Base-by-base conservation (phyloP, 2,888 invertebrate genomes). In the Keiferia lycopersicella region DNA sequence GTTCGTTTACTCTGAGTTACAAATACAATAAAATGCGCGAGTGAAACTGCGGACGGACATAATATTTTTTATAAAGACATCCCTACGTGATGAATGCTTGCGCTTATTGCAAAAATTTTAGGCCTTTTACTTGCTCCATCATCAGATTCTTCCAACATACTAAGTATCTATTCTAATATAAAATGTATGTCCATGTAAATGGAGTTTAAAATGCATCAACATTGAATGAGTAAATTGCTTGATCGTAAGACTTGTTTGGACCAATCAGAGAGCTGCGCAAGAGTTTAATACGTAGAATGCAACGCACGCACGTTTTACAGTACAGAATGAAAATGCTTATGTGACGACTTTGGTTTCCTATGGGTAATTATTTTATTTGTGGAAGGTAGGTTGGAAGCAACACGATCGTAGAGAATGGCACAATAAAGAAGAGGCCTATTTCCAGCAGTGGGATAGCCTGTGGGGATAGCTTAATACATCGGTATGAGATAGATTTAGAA, bases 281-380 rank as follows among this genome's bases (percentile, higher is more conserved):
- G 51, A 53, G 51, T 53, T 26, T 50, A 50, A 18, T 53, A 53
- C 51, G 22, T 14, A 26, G 51, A 53, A 53, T 53, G 51, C 51
- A 53, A 26, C 51, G 51, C 51, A 53, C 12, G 22, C 51, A 26
- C 22, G 51, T 53, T 53, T 1, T 4, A 4, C 34, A 11, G 11
- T 20, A 22, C 1, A 53, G 51, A 22, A 53, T 53, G 22, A 53
- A 26, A 53, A 53, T 53, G 14, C 12, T 22, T 11, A 22, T 3
- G 14, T 53, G 51, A 53, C 51, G 51, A 14, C 2, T n/a, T 16
- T 22, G 22, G 3, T 14, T 14, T 14, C 11, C 12, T 34, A 26
- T 26, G 26, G 2, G 26, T 26, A 26, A 26, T 26, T 41, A 41
- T 41, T 41, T 41, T 41, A 14, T 41, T 45, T 26, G 26, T 26